Base-by-base conservation (phyloP, 2,888 invertebrate species). In the Eudasyphora cyanicolor region DNA sequence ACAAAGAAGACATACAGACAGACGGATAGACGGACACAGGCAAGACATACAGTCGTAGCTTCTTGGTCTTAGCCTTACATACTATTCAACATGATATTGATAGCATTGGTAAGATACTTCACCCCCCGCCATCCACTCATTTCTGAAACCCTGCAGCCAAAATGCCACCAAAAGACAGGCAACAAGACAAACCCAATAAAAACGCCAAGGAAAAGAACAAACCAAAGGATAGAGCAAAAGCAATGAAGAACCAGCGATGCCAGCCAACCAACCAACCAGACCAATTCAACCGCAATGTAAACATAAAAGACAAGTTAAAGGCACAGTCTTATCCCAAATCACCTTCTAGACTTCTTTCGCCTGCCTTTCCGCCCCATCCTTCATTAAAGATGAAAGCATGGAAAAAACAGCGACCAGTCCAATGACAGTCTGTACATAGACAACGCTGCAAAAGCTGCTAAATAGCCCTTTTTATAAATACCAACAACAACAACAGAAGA, bases 391-490 rank as follows among this genome's bases (percentile, higher is more conserved):
- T 1, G 49, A 49, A 12, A 49, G 49, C 2, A 49, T 17, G 17
- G 8, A 12, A 57, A 27, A 24, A 24, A 1, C 3, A 74, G 69
- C 62, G n/a, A 29, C 57, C 35, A n/a, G n/a, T n/a, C n/a, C n/a
- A n/a, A n/a, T n/a, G n/a, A n/a, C n/a, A n/a, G n/a, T n/a, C n/a
- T n/a, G n/a, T n/a, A n/a, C n/a, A n/a, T n/a, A n/a, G n/a, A n/a
- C n/a, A n/a, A n/a, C 67, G 10, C 78, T 32, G n/a, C 7, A 38
- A 38, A 14, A 3, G 67, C 42, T 67, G 21, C 19, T 81, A 76
- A 84, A 64, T 78, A 81, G 78, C 81, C 76, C 62, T 76, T 78
- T 75, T 78, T 76, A 67, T 78, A 81, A 62, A 60, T 67, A 73
- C 21, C n/a, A 38, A 64, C 32, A 64, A n/a, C 38, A 35, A 10